Conservation (phyloP, 2,888 invertebrate genomes). For the Prosapia bicincta region DNA sequence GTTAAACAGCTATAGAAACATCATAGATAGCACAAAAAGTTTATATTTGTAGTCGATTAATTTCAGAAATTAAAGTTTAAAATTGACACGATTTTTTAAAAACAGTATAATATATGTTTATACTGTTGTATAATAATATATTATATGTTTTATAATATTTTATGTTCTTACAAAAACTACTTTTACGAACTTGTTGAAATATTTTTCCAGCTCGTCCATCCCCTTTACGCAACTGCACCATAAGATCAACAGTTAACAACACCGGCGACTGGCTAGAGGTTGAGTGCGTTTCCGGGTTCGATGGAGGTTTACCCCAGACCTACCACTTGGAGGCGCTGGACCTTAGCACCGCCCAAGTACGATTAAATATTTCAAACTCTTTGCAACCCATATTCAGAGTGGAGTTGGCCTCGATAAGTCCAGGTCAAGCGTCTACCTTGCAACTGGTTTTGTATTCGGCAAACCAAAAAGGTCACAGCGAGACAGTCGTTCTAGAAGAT, state of each 20-base stretch:
- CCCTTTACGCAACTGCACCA: slow-evolving; percentile 80
- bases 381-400: slow-evolving; percentile 61
- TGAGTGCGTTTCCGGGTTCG: slow-evolving; percentile 83
- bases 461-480: slow-evolving; percentile 83
- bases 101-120: too few species aligned
- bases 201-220: slow-evolving; percentile 66
- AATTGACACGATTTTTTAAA: too few species aligned
- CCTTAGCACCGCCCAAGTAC: slow-evolving; percentile 63
- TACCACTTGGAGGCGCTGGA: slow-evolving; percentile 82
- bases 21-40: too few species aligned
- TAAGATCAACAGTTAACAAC: slow-evolving; percentile 50
- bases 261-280: slow-evolving; percentile 57
- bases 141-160: too few species aligned
- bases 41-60: too few species aligned
- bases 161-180: too few species aligned
- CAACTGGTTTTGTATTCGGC: slow-evolving; percentile 77
- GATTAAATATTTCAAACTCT: slow-evolving; percentile 65
- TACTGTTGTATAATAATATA: too few species aligned
- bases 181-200: too few species aligned
- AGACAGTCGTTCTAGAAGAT: slow-evolving; percentile 76
- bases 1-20: too few species aligned
- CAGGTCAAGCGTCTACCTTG: slow-evolving; percentile 55
- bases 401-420: slow-evolving; percentile 49
- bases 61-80: too few species aligned
- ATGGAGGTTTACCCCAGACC: slow-evolving; percentile 83